A percentile compares a stretch with the other conserved stretches of the same genome.
Evolutionary conservation across 2,113 vertebrate species (phyloP).

Genomic region (Ctenodactylus gundi): DNA sequence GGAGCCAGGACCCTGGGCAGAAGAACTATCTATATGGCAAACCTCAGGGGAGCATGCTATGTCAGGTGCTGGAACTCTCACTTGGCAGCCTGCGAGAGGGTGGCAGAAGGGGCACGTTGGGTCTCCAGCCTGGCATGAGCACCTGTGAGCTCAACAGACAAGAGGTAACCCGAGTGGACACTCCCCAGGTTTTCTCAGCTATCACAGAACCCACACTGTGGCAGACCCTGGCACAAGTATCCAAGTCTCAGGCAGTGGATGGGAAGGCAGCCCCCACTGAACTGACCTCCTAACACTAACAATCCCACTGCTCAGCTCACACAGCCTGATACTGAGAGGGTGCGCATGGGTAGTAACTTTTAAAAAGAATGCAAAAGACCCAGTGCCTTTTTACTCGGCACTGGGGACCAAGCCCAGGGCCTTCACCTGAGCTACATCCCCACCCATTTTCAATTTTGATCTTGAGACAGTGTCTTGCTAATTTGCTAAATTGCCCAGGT

Average conservation of each 20-base stretch:
- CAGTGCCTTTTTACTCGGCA: too few species aligned
- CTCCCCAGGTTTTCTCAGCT: rapidly evolving
- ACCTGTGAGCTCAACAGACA: background rate
- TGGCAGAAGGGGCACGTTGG: background rate
- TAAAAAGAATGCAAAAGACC: too few species aligned
- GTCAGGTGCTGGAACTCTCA: background rate
- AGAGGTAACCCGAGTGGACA: rapidly evolving
- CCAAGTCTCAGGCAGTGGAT: background rate
- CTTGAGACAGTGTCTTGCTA: too few species aligned
- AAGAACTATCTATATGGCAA: background rate
- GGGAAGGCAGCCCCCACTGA: background rate
- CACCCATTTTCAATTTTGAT: too few species aligned
- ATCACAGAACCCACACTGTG: rapidly evolving
- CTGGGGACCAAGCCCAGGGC: too few species aligned
- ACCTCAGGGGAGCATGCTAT: background rate
- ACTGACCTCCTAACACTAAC: background rate
- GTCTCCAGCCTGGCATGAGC: background rate
- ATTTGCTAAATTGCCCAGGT: too few species aligned
- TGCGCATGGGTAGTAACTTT: background rate
- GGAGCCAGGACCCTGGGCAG: background rate
- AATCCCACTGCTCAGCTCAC: background rate
- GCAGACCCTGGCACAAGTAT: rapidly evolving
- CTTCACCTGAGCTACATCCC: too few species aligned
- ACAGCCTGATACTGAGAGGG: background rate
- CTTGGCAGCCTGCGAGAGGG: background rate